Evolutionary conservation across 2,888 invertebrate genomes (phyloP).

Genomic region (Eristalis pertinax): DNA sequence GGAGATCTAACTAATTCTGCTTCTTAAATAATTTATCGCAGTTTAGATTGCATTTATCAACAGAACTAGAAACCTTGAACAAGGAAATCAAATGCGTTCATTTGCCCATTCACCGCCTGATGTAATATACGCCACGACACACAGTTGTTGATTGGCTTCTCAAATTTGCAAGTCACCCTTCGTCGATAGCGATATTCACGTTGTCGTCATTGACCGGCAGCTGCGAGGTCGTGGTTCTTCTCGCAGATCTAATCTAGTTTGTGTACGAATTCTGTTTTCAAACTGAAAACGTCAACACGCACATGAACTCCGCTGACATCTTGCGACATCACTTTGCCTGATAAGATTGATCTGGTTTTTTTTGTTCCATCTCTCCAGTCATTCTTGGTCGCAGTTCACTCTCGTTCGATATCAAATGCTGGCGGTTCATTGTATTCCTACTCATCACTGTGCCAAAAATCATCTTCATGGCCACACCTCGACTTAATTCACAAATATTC

Average conservation of each 20-base stretch:
- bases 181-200: background rate
- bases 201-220: background rate
- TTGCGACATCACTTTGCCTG: background rate
- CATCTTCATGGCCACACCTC: background rate
- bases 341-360: background rate
- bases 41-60: no score
- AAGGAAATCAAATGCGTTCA: no score
- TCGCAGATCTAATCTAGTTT: background rate
- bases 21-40: no score
- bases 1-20: no score
- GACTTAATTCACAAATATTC: background rate
- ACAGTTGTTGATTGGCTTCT: background rate
- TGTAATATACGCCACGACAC: background rate
- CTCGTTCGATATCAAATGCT: no score
- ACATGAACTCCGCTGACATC: background rate
- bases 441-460: background rate
- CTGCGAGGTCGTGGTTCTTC: background rate
- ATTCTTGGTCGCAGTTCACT: background rate
- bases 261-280: background rate
- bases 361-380: background rate
- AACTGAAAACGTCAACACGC: background rate
- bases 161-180: background rate
- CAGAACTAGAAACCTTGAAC: no score
- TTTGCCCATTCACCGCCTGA: no score
- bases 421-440: no score